These are phyloP conservation scores for Artibeus lituratus DNA, from an alignment of 2,797 vertebrate species.

Conservation along the genomic window DNA sequence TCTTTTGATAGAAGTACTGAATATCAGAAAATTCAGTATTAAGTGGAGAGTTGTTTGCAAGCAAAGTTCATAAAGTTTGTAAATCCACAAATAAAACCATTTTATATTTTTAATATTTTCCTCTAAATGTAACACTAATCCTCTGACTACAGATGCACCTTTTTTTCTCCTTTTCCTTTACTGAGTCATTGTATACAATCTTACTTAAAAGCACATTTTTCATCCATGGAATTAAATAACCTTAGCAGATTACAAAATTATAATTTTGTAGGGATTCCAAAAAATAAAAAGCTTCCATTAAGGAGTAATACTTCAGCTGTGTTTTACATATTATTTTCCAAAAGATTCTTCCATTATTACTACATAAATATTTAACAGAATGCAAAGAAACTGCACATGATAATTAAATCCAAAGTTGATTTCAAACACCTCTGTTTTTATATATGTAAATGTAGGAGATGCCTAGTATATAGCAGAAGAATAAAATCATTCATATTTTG, in stretches of 20 bases:
- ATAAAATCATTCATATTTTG: slow-evolving; percentile 43
- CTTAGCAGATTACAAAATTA: background rate
- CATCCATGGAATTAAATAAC: background rate
- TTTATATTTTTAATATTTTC: background rate
- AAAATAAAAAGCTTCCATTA: background rate
- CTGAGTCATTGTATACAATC: background rate
- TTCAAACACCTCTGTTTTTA: background rate
- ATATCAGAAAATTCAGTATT: background rate
- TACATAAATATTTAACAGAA: background rate
- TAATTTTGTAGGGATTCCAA: background rate
- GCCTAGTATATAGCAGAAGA: background rate
- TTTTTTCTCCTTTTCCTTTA: background rate
- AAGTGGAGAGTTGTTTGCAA: background rate
- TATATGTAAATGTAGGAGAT: background rate
- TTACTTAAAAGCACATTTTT: background rate
- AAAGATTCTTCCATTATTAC: background rate
- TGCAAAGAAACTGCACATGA: background rate
- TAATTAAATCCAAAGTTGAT: background rate
- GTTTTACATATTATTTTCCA: background rate
- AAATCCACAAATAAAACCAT: background rate
- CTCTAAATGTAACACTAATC: background rate
- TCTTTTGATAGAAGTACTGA: background rate
- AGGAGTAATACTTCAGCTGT: background rate
- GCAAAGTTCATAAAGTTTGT: background rate
- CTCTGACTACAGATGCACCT: background rate